Percentiles rank a stretch among this genome's conserved stretches.
Evolutionary conservation across 2,113 vertebrate genomes (phyloP).

Genomic region (Accipiter virgatus): DNA sequence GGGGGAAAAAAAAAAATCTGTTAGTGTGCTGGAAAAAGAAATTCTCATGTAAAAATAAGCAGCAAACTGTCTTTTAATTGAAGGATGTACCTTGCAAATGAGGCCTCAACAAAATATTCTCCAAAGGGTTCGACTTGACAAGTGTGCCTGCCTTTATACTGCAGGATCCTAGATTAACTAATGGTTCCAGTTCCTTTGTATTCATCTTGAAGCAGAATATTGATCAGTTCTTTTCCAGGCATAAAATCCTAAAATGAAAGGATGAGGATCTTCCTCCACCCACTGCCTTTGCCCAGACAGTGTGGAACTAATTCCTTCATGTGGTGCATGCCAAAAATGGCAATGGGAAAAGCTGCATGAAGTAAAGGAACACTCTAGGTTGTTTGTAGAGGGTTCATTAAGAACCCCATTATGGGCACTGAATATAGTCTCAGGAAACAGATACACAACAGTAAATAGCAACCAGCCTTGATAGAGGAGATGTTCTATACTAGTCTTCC

Average conservation of each 20-base stretch:
- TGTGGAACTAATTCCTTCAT: background rate
- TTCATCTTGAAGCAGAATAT: background rate
- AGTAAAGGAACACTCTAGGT: background rate
- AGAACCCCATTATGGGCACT: background rate
- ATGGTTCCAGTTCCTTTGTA: background rate
- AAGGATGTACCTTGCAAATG: background rate
- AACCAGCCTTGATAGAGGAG: background rate
- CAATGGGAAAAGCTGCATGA: background rate
- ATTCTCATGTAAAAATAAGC: background rate
- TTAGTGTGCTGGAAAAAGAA: background rate
- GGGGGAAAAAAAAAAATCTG: background rate
- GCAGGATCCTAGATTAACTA: background rate
- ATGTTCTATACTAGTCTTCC: background rate
- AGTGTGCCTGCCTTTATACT: background rate
- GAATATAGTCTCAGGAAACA: background rate
- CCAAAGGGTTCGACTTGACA: background rate
- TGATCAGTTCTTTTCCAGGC: background rate
- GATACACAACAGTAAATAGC: background rate
- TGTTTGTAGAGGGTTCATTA: background rate
- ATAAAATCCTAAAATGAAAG: background rate
- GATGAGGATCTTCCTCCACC: background rate
- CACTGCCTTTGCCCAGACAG: background rate
- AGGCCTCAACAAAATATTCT: background rate
- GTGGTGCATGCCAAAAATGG: background rate
- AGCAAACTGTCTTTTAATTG: background rate